Base-by-base conservation (phyloP, 2,888 invertebrate species). In the Pedicia rivosa region DNA sequence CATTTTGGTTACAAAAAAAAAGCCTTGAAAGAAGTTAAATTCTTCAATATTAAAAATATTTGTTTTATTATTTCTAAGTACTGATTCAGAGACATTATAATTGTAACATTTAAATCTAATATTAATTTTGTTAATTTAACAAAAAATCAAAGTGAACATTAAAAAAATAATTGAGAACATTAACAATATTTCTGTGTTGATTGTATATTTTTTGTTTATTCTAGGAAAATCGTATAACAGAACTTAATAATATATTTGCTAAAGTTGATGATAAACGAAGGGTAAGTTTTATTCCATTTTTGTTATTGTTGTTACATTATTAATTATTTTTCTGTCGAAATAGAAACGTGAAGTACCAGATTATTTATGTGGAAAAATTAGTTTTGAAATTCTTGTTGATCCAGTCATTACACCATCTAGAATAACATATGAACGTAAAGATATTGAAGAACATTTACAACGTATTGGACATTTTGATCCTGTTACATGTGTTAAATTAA, bases 391-490 rank as follows among this genome's bases (percentile, higher is more conserved):
- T 40, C 72, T 99, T 51, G 78, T 86, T 48, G 97, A 98, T 56
- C 98, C 98, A 6, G 98, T 98, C 15, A 94, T 99, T 47, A 98
- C 98, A 2, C 98, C 98, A 1, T 92, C 92, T 55, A 98, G 98
- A 8, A 97, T 98, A 44, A 98, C 98, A 0, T 98, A 99, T 52
- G 98, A 98, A 62, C 75, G 87, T 46, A 94, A 92, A 59, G 97
- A 98, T 55, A 94, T 99, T 40, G 92, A 94, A 55, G 97, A 98
- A 57, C 98, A 98, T 68, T 70, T 98, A 28, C 75, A 94, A 78
- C 73, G 94, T 51, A 94, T 97, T 17, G 95, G 98, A 2, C 98
- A 98, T 60, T 98, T 99, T 62, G 98, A 99, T 65, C 98, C 98
- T 1, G 92, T 99, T 5, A 98, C 98, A 10, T 70, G 98, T 42